These are phyloP conservation scores for Pseudobourletiella spinata DNA, from an alignment of 1,140 invertebrate genomes.

Conservation along the genomic window DNA sequence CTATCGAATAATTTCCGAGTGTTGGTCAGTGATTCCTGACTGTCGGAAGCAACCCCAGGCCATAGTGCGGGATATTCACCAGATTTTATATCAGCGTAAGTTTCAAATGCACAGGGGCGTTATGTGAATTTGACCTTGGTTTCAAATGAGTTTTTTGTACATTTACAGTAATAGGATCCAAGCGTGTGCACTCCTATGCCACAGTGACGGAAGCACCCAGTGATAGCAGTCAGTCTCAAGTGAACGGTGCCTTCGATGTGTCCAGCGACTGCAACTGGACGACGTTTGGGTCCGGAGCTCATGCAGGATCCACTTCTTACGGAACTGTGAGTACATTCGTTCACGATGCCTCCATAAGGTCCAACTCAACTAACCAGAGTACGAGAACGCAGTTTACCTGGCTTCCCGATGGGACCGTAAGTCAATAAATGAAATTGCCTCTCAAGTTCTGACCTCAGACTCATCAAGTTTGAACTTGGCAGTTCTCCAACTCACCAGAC, in stretches of 20 bases:
- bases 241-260: slow-evolving; percentile 29
- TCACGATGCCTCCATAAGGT: slow-evolving; percentile 28
- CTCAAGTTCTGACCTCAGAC: no score
- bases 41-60: slow-evolving; percentile 64
- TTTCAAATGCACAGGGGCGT: neutral
- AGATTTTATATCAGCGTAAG: slow-evolving; percentile 61
- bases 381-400: slow-evolving; percentile 31
- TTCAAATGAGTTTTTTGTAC: no score
- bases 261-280: slow-evolving; percentile 32
- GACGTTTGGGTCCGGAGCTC: slow-evolving; percentile 28
- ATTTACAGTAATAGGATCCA: slow-evolving; percentile 49
- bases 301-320: slow-evolving; percentile 10
- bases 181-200: slow-evolving; percentile 51
- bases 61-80: slow-evolving; percentile 72
- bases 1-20: slow-evolving; percentile 72
- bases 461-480: no score
- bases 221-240: slow-evolving; percentile 21
- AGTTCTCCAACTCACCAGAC: slow-evolving; percentile 34
- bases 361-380: slow-evolving; percentile 29
- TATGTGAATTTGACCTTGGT: no score
- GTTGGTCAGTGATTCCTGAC: slow-evolving; percentile 70
- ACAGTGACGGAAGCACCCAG: slow-evolving; percentile 43
- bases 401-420: slow-evolving; percentile 26
- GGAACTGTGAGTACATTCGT: slow-evolving; percentile 34
- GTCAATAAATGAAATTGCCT: no score